phyloP scores from a whole-genome alignment of 53 echinoderm and acorn worm species.

The Astropecten irregularis region DNA sequence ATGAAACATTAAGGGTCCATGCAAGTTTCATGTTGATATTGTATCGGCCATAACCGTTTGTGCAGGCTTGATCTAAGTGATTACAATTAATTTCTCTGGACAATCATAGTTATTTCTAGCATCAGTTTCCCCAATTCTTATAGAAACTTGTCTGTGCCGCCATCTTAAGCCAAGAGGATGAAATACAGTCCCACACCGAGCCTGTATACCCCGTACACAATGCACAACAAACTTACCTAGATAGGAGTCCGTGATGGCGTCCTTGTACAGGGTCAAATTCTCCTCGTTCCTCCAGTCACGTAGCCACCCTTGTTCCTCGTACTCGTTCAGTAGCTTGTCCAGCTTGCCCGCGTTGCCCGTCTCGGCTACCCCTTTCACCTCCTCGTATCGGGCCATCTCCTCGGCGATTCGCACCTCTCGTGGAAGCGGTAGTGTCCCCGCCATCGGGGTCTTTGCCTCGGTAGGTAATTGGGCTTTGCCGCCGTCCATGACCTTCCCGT shows the following conservation, averaged over 20 bases:
- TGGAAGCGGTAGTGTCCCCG: neutral
- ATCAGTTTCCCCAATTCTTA: too few relatives aligned
- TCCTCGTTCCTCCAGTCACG: conserved; percentile 21
- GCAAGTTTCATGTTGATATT: too few relatives aligned
- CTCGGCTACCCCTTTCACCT: neutral
- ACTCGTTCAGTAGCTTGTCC: neutral
- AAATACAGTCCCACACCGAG: too few relatives aligned
- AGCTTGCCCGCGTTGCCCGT: neutral
- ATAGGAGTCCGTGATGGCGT: neutral
- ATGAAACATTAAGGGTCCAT: too few relatives aligned
- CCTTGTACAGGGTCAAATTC: neutral
- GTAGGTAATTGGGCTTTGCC: neutral
- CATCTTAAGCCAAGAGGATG: too few relatives aligned
- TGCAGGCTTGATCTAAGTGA: too few relatives aligned
- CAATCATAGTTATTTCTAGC: too few relatives aligned
- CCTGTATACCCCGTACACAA: too few relatives aligned
- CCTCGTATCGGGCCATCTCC: conserved; percentile 2
- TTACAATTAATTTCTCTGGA: too few relatives aligned
- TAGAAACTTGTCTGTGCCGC: too few relatives aligned
- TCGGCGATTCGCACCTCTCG: neutral
- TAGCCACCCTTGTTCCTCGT: neutral
- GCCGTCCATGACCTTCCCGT: too few relatives aligned
- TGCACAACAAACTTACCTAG: neutral
- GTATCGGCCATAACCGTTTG: too few relatives aligned
- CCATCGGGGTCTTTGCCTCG: neutral